Conservation (phyloP, 2,797 vertebrate species). For the Microctenopoma lineatum region DNA sequence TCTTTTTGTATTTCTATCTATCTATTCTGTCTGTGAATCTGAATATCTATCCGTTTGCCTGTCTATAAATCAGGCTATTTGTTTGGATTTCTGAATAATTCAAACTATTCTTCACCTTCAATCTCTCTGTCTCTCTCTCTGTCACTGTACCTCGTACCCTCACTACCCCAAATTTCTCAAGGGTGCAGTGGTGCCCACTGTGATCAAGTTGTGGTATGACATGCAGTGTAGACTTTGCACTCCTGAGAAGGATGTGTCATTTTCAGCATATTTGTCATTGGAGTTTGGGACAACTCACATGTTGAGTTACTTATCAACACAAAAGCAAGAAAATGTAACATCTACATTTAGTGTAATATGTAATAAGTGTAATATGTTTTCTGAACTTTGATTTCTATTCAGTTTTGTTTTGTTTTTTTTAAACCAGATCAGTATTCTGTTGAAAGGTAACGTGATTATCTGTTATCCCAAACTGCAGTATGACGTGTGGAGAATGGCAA, state of each 20-base stretch:
- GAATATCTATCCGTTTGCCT: constrained; percentile 5
- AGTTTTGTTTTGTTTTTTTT: not conserved
- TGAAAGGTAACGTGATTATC: constrained; percentile 50
- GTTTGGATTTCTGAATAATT: constrained; percentile 51
- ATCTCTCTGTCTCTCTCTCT: constrained; percentile 48
- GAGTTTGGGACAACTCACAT: constrained; percentile 57
- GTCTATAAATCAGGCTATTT: constrained; percentile 32
- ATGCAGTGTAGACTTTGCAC: constrained; percentile 54
- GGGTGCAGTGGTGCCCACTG: constrained; percentile 70
- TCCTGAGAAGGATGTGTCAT: constrained; percentile 61
- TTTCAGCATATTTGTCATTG: constrained; percentile 51
- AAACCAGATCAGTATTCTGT: constrained; percentile 5
- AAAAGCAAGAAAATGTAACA: not conserved
- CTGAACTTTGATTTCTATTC: not conserved
- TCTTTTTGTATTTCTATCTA: constrained; percentile 35
- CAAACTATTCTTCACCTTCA: constrained; percentile 54
- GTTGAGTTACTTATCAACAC: constrained; percentile 48
- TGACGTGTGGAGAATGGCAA: constrained; percentile 59
- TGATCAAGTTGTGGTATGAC: constrained; percentile 70
- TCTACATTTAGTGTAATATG: not conserved
- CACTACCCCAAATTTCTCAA: constrained; percentile 55
- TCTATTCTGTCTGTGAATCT: constrained; percentile 30
- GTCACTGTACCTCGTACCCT: constrained; percentile 68
- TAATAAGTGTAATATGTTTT: not conserved
- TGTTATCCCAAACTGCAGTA: constrained; percentile 61